Conservation (phyloP, 2,797 vertebrate genomes). For the Danio tinwini region DNA sequence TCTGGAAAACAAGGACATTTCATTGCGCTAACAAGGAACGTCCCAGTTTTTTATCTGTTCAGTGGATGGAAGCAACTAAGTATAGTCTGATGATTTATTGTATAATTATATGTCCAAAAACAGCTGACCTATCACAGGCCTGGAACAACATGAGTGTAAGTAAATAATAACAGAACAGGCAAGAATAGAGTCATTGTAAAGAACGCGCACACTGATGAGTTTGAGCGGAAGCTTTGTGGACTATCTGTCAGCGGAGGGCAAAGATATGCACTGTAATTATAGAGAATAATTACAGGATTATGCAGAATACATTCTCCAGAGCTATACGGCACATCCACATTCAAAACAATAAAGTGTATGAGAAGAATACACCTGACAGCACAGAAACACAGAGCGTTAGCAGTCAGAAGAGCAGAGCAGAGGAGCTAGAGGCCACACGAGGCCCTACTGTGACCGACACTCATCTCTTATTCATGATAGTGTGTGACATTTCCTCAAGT, state of each 20-base stretch:
- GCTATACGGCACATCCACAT: neutral
- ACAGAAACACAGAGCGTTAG: conserved; percentile 17
- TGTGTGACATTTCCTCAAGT: conserved; percentile 69
- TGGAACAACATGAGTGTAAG: neutral
- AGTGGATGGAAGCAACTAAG: neutral
- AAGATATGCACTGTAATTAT: conserved; percentile 40
- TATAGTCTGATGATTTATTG: neutral
- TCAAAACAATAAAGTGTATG: conserved; percentile 28
- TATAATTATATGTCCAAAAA: neutral
- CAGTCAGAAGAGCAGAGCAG: conserved; percentile 53
- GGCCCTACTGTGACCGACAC: conserved; percentile 56
- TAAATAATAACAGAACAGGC: conserved; percentile 56
- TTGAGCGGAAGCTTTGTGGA: conserved; percentile 11
- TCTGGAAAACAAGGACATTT: too few species aligned
- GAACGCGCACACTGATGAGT: conserved; percentile 51
- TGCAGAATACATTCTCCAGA: neutral
- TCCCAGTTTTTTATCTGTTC: too few species aligned
- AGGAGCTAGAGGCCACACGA: conserved; percentile 55
- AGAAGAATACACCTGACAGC: conserved; percentile 34
- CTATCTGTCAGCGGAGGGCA: conserved; percentile 27
- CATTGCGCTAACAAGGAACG: too few species aligned
- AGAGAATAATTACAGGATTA: conserved; percentile 40
- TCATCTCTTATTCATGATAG: conserved; percentile 72
- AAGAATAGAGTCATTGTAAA: conserved; percentile 61
- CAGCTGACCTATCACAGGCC: neutral